Percentiles rank a stretch among this genome's conserved stretches.
Conservation (phyloP, 2,113 vertebrate genomes). For the Elephas maximus region DNA sequence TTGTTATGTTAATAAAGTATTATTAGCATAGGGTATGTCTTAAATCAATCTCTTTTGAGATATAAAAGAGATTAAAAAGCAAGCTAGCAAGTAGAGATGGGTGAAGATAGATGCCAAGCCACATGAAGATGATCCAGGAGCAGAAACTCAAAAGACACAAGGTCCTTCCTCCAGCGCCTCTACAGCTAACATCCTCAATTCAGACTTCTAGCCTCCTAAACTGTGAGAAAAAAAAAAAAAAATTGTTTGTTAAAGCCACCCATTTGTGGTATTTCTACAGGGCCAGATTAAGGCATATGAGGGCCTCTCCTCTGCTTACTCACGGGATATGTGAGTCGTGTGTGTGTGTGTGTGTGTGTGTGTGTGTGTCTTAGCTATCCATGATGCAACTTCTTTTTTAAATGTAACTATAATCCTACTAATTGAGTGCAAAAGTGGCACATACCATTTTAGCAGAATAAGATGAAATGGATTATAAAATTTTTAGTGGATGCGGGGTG, state of each 20-base stretch:
- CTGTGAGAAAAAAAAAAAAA: neutral
- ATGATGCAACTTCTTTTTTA: too few relatives aligned
- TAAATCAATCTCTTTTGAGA: neutral
- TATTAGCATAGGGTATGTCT: neutral
- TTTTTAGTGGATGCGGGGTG: too few relatives aligned
- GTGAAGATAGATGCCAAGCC: neutral
- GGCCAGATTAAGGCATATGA: too few relatives aligned
- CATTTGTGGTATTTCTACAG: neutral
- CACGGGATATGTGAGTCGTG: too few relatives aligned
- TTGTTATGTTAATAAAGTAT: neutral
- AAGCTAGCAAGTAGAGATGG: neutral
- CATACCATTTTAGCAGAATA: too few relatives aligned
- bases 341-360: too few relatives aligned
- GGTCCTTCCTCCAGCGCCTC: neutral
- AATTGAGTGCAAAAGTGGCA: too few relatives aligned
- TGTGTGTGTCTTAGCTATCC: too few relatives aligned
- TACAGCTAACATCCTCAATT: neutral
- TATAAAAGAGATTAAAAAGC: neutral
- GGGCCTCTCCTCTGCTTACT: too few relatives aligned
- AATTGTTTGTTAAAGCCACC: neutral
- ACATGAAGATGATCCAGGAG: neutral
- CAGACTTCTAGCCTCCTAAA: neutral
- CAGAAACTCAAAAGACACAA: neutral
- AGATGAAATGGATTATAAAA: too few relatives aligned
- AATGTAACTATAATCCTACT: too few relatives aligned